These are phyloP conservation scores for Tetragonisca angustula DNA, from an alignment of 2,888 invertebrate species.

Conservation along the genomic window DNA sequence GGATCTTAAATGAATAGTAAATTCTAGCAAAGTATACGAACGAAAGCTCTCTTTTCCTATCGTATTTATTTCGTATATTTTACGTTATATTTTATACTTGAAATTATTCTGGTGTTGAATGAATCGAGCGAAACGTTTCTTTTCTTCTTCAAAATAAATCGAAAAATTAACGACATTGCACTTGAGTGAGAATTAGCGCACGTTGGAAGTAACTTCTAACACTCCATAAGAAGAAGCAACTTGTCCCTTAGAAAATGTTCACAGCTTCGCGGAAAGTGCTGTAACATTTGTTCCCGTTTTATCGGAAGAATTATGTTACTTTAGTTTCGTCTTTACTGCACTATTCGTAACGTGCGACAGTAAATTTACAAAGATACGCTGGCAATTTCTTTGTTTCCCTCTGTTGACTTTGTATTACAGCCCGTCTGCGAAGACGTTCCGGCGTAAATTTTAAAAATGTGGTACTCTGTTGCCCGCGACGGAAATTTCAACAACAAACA, in stretches of 20 bases:
- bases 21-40: no score
- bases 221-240: not conserved
- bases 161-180: not conserved
- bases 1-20: no score
- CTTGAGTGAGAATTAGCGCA: not conserved
- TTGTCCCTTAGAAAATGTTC: not conserved
- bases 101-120: no score
- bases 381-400: not conserved
- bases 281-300: not conserved
- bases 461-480: not conserved
- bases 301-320: not conserved
- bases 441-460: not conserved
- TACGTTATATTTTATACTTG: no score
- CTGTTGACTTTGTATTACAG: not conserved
- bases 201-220: not conserved
- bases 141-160: no score
- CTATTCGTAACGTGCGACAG: conserved; percentile 9
- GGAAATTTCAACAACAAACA: not conserved
- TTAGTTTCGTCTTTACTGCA: not conserved
- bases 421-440: not conserved
- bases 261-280: not conserved
- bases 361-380: conserved; percentile 20
- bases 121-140: no score
- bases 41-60: no score
- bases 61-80: no score